Evolutionary conservation across 1,140 invertebrate genomes (phyloP), one percentile per base, ranked within the genome.

Genomic region (Zaprionus tsacasi): DNA sequence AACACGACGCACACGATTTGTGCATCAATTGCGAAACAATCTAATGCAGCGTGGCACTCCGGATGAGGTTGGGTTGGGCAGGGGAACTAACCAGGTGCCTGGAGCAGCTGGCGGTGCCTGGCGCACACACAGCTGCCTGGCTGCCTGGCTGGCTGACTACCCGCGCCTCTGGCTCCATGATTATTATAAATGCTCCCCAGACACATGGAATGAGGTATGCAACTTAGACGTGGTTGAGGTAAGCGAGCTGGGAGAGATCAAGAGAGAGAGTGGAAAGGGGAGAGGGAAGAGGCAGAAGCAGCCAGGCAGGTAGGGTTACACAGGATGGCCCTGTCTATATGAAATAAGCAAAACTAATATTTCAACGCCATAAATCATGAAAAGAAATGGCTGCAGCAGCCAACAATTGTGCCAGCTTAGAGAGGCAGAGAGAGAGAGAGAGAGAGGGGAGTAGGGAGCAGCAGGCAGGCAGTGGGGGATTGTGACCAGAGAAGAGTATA

Each of bases 341-440:
- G 82, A 86, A 86, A 86, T 86, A 86, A 86, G 82, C 82, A 87
- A 86, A 86, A 82, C 79, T 86, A 86, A 86, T 86, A 86, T 86
- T 86, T 86, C 82, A 86, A 63, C 82, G 66, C 82, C 82, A 86
- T 86, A 86, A 86, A 86, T 86, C 82, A 86, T 82, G 86, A 87
- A 81, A 86, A 81, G 75, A 81, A 85, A 85, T 78, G 70, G 67
- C 70, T 86, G 59, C 75, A 65, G 74, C 72, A 48, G 36, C 58
- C 67, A 48, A 50, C 58, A 52, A 58, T 54, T 59, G 27, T 57
- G 45, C 61, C 12, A 58, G 11, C 35, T 8, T 15, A 12, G 17
- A 11, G 17, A 6, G 5, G 33, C 6, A 12, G 17, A 21, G 17
- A 6, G 5, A 17, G 17, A 1, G 7, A 12, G 15, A 15, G 5